These are phyloP conservation scores for Macroteleia sp. DNA, from an alignment of 2,888 invertebrate genomes.

Conservation along the genomic window DNA sequence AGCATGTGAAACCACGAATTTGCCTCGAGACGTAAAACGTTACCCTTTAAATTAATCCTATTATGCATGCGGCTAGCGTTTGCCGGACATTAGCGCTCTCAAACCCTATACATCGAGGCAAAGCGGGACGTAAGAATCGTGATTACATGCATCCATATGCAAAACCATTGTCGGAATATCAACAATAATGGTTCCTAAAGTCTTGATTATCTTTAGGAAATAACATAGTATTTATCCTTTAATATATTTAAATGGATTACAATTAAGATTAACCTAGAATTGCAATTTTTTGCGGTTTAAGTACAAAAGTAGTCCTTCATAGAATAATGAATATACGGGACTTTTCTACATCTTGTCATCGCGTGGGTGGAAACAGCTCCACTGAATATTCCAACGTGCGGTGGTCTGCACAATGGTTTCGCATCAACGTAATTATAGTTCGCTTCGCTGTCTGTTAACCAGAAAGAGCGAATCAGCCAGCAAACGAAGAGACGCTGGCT, in stretches of 20 bases:
- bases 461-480: slow-evolving; percentile 68
- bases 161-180: slow-evolving; percentile 72
- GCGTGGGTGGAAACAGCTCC: slow-evolving; percentile 63
- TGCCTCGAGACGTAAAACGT: slow-evolving; percentile 61
- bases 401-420: slow-evolving; percentile 78
- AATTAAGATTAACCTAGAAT: slow-evolving; percentile 27
- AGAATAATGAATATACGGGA: slow-evolving; percentile 40
- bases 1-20: slow-evolving; percentile 59
- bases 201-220: slow-evolving; percentile 64
- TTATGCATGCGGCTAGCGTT: slow-evolving; percentile 74
- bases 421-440: slow-evolving; percentile 84
- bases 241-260: slow-evolving; percentile 11
- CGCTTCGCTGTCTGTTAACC: slow-evolving; percentile 74
- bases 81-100: slow-evolving; percentile 71
- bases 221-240: slow-evolving; percentile 37
- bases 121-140: slow-evolving; percentile 70
- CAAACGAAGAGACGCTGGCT: slow-evolving; percentile 68
- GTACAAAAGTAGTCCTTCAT: not conserved
- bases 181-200: slow-evolving; percentile 70
- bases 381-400: slow-evolving; percentile 73
- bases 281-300: not conserved
- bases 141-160: slow-evolving; percentile 75
- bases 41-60: slow-evolving; percentile 80
- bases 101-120: slow-evolving; percentile 74
- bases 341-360: slow-evolving; percentile 32